phyloP scores from a whole-genome alignment of 2,113 vertebrate species.

The Trichomycterus rosablanca region DNA sequence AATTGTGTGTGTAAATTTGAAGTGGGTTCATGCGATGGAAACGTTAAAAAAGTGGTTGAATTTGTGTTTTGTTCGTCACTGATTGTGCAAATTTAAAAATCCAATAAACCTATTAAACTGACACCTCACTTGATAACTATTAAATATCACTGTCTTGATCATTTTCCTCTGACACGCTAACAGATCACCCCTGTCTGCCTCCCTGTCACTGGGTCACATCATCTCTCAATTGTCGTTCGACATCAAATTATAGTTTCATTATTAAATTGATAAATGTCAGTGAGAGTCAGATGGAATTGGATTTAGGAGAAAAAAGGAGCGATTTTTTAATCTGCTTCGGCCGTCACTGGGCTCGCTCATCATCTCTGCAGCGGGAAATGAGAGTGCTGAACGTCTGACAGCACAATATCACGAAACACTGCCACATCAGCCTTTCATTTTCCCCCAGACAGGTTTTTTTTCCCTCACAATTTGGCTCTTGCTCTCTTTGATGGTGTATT shows the following conservation, averaged over 20 bases:
- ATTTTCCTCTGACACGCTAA: slow-evolving; percentile 6
- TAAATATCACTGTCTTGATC: not conserved
- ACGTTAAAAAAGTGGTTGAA: too few species aligned
- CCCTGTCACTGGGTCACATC: slow-evolving; percentile 2
- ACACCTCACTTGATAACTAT: too few species aligned
- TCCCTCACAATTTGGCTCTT: slow-evolving; percentile 23
- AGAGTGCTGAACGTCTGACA: slow-evolving; percentile 68
- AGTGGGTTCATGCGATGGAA: too few species aligned
- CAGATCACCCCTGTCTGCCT: not conserved
- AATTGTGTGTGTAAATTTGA: too few species aligned
- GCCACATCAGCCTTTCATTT: slow-evolving; percentile 64
- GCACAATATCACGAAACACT: slow-evolving; percentile 69
- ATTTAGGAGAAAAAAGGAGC: slow-evolving; percentile 31
- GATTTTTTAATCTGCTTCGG: slow-evolving; percentile 54
- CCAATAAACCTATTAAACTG: too few species aligned
- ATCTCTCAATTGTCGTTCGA: slow-evolving; percentile 59
- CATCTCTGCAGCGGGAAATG: slow-evolving; percentile 68
- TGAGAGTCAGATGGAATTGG: slow-evolving; percentile 36
- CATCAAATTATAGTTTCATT: slow-evolving; percentile 58
- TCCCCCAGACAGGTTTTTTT: slow-evolving; percentile 52
- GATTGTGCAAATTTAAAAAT: too few species aligned
- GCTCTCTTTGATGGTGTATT: slow-evolving; percentile 44
- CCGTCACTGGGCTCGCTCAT: slow-evolving; percentile 60
- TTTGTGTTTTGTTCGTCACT: too few species aligned
- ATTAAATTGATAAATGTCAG: slow-evolving; percentile 56